Percentiles rank a stretch among this genome's conserved stretches.
Evolutionary conservation across 2,888 invertebrate genomes (phyloP).

Genomic region (Tetheella fluctuosa): DNA sequence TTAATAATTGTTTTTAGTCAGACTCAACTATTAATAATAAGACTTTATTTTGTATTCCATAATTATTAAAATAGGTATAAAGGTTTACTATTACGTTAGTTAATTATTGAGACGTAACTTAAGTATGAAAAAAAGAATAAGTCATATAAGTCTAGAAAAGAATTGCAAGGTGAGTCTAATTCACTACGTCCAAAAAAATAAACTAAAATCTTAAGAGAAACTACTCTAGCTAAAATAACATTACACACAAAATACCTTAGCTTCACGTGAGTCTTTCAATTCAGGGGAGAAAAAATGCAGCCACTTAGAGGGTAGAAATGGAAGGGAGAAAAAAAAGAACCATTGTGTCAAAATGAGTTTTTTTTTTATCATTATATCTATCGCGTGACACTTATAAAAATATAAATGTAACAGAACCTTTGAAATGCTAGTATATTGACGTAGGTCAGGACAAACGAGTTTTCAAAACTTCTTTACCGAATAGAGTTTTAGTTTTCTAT

Average conservation of each 20-base stretch:
- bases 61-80: no score
- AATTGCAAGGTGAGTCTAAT: no score
- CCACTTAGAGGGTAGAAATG: slow-evolving; percentile 39
- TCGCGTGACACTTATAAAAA: background rate
- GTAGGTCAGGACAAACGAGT: no score
- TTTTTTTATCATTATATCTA: background rate
- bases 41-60: background rate
- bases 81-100: background rate
- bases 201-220: background rate
- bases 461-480: no score
- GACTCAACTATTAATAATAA: background rate
- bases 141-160: no score
- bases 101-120: background rate
- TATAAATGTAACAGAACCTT: background rate
- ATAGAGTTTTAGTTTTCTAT: no score
- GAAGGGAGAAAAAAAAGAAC: slow-evolving; percentile 22
- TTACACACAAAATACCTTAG: background rate
- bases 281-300: slow-evolving; percentile 30
- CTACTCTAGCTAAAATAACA: background rate
- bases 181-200: background rate
- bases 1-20: background rate
- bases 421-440: no score
- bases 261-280: slow-evolving; percentile 9
- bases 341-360: slow-evolving; percentile 15
- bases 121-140: background rate